Evolutionary conservation across 1,140 invertebrate species (phyloP).

Genomic region (Caenorhabditis elegans): WBcel235 BX284602.5:6400501-6401000

Average conservation of each 20-base stretch:
- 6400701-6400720: constrained; percentile 27
- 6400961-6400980: no score
- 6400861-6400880: not conserved
- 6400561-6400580: constrained; percentile 30
- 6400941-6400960: no score
- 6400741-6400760: constrained; percentile 25
- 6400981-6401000: no score
- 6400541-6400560: constrained; percentile 22
- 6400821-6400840: not conserved
- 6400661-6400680: constrained; percentile 2
- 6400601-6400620: constrained; percentile 27
- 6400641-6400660: constrained; percentile 2
- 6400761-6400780: not conserved
- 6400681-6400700: constrained; percentile 30
- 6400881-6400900: not conserved
- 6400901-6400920: not conserved
- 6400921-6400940: no score
- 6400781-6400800: not conserved
- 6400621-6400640: constrained; percentile 22
- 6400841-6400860: not conserved
- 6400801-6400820: not conserved
- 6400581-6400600: constrained; percentile 35
- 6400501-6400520: not conserved
- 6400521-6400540: constrained; percentile 2
- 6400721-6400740: constrained; percentile 33